Evolutionary conservation across 2,113 vertebrate species (phyloP).

Genomic region (Phaethon lepturus): DNA sequence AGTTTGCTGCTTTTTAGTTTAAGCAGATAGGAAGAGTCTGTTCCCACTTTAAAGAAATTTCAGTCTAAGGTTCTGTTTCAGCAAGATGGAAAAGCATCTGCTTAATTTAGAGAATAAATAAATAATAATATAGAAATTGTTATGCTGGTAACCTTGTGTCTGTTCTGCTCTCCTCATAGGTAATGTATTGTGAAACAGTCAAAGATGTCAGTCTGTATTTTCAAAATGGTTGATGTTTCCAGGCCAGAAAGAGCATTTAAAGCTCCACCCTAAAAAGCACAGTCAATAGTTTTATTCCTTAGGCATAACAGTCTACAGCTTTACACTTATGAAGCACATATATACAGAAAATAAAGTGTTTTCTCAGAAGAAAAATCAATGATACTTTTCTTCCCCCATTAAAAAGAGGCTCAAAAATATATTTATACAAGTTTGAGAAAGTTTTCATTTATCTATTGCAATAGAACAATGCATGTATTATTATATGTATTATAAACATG

Average conservation of each 20-base stretch:
- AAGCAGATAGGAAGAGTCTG: neutral
- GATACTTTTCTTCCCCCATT: accelerated
- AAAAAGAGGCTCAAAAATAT: neutral
- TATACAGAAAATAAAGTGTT: neutral
- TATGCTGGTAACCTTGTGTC: neutral
- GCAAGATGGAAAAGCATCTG: neutral
- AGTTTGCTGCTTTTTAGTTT: neutral
- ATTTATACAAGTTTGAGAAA: neutral
- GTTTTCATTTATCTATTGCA: neutral
- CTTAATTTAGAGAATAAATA: neutral
- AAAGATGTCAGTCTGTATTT: neutral
- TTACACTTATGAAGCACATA: neutral
- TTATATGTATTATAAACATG: neutral
- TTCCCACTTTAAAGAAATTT: neutral
- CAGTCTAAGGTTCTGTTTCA: neutral
- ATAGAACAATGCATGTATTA: neutral
- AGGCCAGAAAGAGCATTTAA: neutral
- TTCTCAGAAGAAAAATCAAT: neutral
- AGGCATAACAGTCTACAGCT: neutral
- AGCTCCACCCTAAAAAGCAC: neutral
- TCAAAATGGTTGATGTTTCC: neutral
- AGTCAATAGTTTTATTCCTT: neutral
- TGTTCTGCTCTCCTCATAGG: neutral
- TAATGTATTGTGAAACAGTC: neutral
- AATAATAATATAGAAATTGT: neutral